These are phyloP conservation scores for Druceiella hillmani DNA, from an alignment of 2,888 invertebrate genomes.

Conservation along the genomic window DNA sequence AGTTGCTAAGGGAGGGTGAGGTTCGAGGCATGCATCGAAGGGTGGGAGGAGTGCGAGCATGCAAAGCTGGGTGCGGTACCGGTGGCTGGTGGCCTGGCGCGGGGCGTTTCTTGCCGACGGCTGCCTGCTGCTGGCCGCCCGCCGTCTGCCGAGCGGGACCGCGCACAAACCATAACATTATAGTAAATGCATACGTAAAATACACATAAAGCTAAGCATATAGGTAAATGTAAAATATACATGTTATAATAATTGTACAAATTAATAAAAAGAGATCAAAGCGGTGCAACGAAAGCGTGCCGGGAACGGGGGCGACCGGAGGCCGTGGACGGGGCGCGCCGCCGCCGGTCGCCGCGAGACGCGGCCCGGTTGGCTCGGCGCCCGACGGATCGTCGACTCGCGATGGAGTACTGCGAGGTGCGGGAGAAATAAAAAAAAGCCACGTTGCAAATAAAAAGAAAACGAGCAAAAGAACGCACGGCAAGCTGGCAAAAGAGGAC, in stretches of 20 bases:
- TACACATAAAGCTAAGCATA: constrained; percentile 49
- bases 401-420: constrained; percentile 12
- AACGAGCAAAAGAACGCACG: constrained; percentile 50
- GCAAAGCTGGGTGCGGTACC: constrained; percentile 76
- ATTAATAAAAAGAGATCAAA: constrained; percentile 48
- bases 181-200: constrained; percentile 51
- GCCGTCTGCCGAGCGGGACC: constrained; percentile 58
- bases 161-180: constrained; percentile 54
- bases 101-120: constrained; percentile 56
- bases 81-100: constrained; percentile 75
- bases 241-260: constrained; percentile 49
- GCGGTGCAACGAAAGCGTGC: constrained; percentile 55
- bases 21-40: constrained; percentile 30
- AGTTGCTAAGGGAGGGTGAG: constrained; percentile 31
- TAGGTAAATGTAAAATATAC: constrained; percentile 22
- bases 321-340: not conserved
- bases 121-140: constrained; percentile 74
- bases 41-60: constrained; percentile 48
- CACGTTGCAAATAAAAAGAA: constrained; percentile 49
- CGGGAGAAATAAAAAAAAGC: constrained; percentile 21
- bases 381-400: constrained; percentile 19
- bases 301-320: constrained; percentile 29
- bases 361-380: constrained; percentile 13
- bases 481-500: constrained; percentile 49
- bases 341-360: constrained; percentile 28